phyloP scores from a whole-genome alignment of 30 jellyfish, hydroid and myxozoan species.

The Haliclystus octoradiatus region DNA sequence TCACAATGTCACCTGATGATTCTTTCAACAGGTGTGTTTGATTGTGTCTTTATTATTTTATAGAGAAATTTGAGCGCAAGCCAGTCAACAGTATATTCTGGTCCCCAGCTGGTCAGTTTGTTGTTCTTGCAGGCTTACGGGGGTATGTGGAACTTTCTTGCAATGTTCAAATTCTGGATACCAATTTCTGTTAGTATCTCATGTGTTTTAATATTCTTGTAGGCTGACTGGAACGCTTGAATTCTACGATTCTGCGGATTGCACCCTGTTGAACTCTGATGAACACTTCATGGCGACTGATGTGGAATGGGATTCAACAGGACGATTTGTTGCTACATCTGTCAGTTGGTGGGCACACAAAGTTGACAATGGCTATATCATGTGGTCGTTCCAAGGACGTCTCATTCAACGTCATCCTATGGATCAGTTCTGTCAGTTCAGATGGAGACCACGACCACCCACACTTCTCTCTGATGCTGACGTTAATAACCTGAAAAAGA shows the following conservation, averaged over 20 bases:
- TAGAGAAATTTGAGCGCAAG: slow-evolving; percentile 65
- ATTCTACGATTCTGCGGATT: slow-evolving; percentile 88
- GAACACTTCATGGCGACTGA: slow-evolving; percentile 98
- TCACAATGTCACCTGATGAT: neutral
- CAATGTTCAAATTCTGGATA: no score
- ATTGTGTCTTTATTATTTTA: neutral
- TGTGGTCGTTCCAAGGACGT: slow-evolving; percentile 97
- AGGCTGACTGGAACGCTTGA: slow-evolving; percentile 85
- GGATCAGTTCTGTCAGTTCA: slow-evolving; percentile 84
- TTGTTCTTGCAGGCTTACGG: slow-evolving; percentile 88
- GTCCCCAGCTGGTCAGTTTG: slow-evolving; percentile 97
- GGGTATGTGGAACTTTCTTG: slow-evolving; percentile 37
- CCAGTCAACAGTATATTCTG: slow-evolving; percentile 82
- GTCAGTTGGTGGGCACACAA: slow-evolving; percentile 99
- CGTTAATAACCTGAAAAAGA: slow-evolving; percentile 54
- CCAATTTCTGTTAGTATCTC: no score
- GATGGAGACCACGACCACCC: slow-evolving; percentile 98
- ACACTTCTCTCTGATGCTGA: slow-evolving; percentile 60
- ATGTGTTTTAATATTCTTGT: no score
- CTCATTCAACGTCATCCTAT: slow-evolving; percentile 64
- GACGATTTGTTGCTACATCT: slow-evolving; percentile 87
- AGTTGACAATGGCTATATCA: slow-evolving; percentile 79
- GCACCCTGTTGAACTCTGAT: slow-evolving; percentile 69
- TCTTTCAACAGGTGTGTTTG: neutral
- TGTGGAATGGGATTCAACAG: slow-evolving; percentile 98